phyloP scores from a whole-genome alignment of 2,888 invertebrate species.

The Danaus chrysippus region DNA sequence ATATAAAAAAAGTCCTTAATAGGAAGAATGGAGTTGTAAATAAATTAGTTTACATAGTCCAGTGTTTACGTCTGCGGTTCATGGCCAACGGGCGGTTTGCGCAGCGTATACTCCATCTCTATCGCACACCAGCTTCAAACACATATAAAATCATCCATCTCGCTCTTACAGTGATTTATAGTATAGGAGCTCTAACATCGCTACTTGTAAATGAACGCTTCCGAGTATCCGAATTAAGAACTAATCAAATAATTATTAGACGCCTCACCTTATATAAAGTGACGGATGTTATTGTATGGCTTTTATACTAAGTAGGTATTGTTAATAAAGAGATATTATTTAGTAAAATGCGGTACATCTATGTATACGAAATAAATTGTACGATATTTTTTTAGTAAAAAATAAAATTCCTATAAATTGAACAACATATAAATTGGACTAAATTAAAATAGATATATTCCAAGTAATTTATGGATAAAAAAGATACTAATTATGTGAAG shows the following conservation, averaged over 20 bases:
- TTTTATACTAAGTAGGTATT: no score
- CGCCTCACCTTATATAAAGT: slow-evolving; percentile 42
- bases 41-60: slow-evolving; percentile 44
- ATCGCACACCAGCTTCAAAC: slow-evolving; percentile 21
- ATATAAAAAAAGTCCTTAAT: slow-evolving; percentile 28
- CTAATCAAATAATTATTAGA: slow-evolving; percentile 66
- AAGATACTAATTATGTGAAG: slow-evolving; percentile 58
- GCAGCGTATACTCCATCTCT: slow-evolving; percentile 33
- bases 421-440: slow-evolving; percentile 40
- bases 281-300: no score
- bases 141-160: slow-evolving; percentile 35
- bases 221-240: slow-evolving; percentile 63
- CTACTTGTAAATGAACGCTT: slow-evolving; percentile 60
- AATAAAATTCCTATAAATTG: no score
- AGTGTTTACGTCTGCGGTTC: slow-evolving; percentile 67
- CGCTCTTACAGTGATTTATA: slow-evolving; percentile 61
- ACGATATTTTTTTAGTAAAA: no score
- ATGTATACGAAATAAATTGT: no score
- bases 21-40: slow-evolving; percentile 35
- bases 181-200: slow-evolving; percentile 52
- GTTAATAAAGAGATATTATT: no score
- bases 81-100: slow-evolving; percentile 47
- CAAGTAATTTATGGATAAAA: slow-evolving; percentile 55
- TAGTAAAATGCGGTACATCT: no score
- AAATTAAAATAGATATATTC: slow-evolving; percentile 61